These are phyloP conservation scores for Microtus pennsylvanicus DNA, from an alignment of 2,113 vertebrate genomes.

Conservation along the genomic window DNA sequence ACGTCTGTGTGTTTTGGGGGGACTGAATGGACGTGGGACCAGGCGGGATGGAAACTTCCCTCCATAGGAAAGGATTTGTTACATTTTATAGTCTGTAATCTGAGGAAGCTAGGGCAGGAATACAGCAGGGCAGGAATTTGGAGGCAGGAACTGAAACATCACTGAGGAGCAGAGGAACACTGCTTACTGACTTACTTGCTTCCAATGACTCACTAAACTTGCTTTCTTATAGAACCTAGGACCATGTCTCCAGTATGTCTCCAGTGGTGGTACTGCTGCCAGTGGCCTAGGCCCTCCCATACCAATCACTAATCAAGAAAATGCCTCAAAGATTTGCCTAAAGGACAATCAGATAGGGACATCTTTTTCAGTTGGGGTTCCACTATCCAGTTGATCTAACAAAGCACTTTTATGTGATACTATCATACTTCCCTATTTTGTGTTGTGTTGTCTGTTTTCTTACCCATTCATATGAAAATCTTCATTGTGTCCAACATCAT, in stretches of 20 bases:
- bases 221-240: not conserved
- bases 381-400: not conserved
- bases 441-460: not conserved
- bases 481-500: not conserved
- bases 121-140: not conserved
- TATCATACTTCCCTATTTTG: not conserved
- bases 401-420: not conserved
- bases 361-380: not conserved
- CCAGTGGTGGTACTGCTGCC: not conserved
- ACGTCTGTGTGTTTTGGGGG: too few species aligned
- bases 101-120: not conserved
- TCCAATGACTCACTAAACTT: not conserved
- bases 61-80: not conserved
- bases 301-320: not conserved
- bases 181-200: not conserved
- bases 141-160: not conserved
- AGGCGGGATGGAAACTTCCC: too few species aligned
- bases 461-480: not conserved
- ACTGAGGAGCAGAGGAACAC: not conserved
- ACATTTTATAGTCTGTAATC: not conserved
- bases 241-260: not conserved
- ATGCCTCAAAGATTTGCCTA: not conserved
- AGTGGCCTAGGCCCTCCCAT: not conserved
- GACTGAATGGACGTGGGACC: too few species aligned
- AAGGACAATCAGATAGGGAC: not conserved